A percentile compares a stretch with the other conserved stretches of the same genome.
phyloP scores from a whole-genome alignment of 2,888 invertebrate species.

The Brenthis hecate region DNA sequence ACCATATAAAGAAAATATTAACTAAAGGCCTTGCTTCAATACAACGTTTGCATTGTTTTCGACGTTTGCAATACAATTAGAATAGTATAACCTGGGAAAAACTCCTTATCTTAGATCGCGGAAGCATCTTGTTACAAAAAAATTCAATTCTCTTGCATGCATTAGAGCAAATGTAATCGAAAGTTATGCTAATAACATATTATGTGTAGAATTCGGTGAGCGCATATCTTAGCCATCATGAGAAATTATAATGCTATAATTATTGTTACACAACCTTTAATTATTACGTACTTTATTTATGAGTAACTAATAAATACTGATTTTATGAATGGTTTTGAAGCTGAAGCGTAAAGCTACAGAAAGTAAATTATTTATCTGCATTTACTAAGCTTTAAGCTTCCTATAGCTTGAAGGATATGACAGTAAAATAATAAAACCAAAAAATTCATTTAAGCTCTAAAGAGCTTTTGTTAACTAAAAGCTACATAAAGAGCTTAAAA shows the following conservation, averaged over 20 bases:
- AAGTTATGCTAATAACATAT: conserved; percentile 31
- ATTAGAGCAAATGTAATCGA: conserved; percentile 34
- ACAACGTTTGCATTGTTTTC: conserved; percentile 28
- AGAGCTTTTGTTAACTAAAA: too few species aligned
- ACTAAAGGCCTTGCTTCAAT: conserved; percentile 9
- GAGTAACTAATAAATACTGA: background rate
- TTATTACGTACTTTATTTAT: background rate
- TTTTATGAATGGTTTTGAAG: too few species aligned
- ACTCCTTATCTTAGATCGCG: conserved; percentile 38
- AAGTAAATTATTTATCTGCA: too few species aligned
- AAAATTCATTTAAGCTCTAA: too few species aligned
- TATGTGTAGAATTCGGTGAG: conserved; percentile 3
- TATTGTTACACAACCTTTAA: background rate
- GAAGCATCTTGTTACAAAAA: conserved; percentile 35
- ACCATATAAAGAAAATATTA: conserved; percentile 26
- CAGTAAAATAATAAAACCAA: too few species aligned
- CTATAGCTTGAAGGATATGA: too few species aligned
- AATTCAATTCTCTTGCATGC: conserved; percentile 31
- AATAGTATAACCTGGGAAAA: conserved; percentile 34
- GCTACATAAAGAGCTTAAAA: too few species aligned
- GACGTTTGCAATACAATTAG: conserved; percentile 22
- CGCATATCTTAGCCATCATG: conserved; percentile 6
- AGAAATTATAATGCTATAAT: conserved; percentile 6
- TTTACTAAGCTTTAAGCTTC: too few species aligned
- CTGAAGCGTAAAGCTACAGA: too few species aligned